Base-by-base conservation (phyloP, 2,113 vertebrate genomes). In the Falcunculus frontatus region DNA sequence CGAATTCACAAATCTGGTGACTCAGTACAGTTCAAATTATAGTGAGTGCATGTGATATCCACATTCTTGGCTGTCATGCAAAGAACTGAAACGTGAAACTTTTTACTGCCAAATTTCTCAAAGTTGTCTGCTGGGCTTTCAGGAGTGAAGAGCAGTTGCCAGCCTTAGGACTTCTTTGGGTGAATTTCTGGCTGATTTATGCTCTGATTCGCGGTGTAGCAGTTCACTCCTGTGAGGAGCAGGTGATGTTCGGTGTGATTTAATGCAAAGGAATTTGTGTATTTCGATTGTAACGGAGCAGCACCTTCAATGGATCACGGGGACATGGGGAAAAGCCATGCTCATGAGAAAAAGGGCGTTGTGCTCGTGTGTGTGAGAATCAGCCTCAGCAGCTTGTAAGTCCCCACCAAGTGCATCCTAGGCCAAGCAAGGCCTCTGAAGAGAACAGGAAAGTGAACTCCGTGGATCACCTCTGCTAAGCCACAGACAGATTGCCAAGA, bases 271-370 rank as follows among this genome's bases (percentile, higher is more conserved):
- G 30, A 55, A n/a, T 76, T 63, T 29, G 13, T 22, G 13, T 16
- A 4, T 72, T 90, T 32, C 0, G 0, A 2, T 49, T 42, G 4
- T 3, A 72, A 30, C 0, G 0, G 42, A 59, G 10, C 18, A 55
- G 20, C 32, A 70, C 19, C 26, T 47, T 44, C 59, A 37, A 33
- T 35, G 44, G 63, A 4, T 59, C 0, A 0, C 1, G 32, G 67
- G 44, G 35, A n/a, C 14, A 3, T 1, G 16, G 67, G 26, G 39
- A 39, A 25, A 4, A 4, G 16, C 30, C 14, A 7, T 1, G 11
- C 35, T 55, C 16, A 5, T 2, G 13, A 19, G 13, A 44, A 19
- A n/a, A 22, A 27, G 21, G 2, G 12, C 7, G 14, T 29, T 8
- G 11, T 11, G 32, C 32, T 50, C 2, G 1, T 4, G 11, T 4